Base-by-base conservation (phyloP, 2,888 invertebrate genomes). In the Chironomus tentans region DNA sequence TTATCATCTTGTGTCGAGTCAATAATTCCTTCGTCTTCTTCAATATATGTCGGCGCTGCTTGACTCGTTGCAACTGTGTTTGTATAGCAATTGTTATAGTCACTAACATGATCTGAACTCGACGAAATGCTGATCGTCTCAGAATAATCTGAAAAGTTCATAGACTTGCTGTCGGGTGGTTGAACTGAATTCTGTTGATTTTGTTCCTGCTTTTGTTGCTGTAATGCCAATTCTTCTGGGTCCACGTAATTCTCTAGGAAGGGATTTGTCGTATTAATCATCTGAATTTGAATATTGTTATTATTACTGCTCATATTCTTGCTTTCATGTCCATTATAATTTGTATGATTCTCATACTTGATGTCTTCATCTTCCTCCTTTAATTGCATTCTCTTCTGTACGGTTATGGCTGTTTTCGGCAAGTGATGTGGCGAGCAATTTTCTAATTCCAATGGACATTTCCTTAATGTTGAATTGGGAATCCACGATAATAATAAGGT, bases 401-500 rank as follows among this genome's bases (percentile, higher is more conserved):
- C 15, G 7, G 69, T 13, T 13, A 68, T 68, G 15, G 76, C 68
- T 28, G 38, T 76, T 28, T 84, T 70, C 6, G 50, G 50, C 7
- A 50, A 56, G 68, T 69, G 68, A 21, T 56, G 13, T 21, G 76
- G 86, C 84, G 78, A 85, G 5, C 47, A 84, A 70, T 89, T 90
- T 80, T 91, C 90, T 56, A 90, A 85, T 5, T 91, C 89, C 15
- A 89, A 89, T 15, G 95, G 93, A 81, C 95, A 94, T 83, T 92
- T 94, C 78, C 92, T 89, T 56, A 97, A 85, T 0, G 95, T 93
- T 2, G 92, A 89, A 83, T 97, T 97, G 0, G 97, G 97, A 79
- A 97, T 95, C 97, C 97, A 97, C 77, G 95, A 95, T 2, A 97
- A 87, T 78, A 95, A 91, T 12, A 97, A 85, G 0, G 96, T 97